A percentile compares a stretch with the other conserved stretches of the same genome.
phyloP scores from a whole-genome alignment of 2,113 vertebrate species.

The Centrocercus urophasianus region DNA sequence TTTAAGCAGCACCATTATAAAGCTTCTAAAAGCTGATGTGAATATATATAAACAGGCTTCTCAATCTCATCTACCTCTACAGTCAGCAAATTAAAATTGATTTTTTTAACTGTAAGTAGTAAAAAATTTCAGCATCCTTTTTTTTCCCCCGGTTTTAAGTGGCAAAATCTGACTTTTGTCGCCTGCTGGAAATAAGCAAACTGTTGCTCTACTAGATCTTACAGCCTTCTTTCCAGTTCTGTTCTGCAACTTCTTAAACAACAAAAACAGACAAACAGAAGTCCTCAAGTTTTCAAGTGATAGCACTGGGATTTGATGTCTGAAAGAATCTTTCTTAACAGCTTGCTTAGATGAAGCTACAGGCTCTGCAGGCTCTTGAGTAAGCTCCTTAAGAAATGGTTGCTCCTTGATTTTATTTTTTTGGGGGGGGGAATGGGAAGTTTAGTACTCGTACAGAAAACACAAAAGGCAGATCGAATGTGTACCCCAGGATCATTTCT shows the following conservation, averaged over 20 bases:
- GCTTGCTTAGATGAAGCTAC: background rate
- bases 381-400: background rate
- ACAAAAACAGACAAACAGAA: background rate
- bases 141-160: background rate
- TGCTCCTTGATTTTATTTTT: background rate
- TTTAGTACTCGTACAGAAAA: background rate
- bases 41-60: background rate
- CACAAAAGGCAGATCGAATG: background rate
- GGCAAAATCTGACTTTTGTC: background rate
- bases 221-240: background rate
- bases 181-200: background rate
- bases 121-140: background rate
- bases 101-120: background rate
- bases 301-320: background rate
- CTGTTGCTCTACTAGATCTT: background rate
- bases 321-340: background rate
- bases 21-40: rapidly evolving
- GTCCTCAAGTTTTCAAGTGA: background rate
- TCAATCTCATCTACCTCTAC: background rate
- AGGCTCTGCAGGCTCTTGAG: background rate
- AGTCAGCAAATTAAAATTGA: background rate
- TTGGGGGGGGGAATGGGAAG: background rate
- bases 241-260: background rate
- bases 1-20: background rate
- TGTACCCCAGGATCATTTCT: background rate